phyloP scores from a whole-genome alignment of 2,113 vertebrate genomes.

The Choloepus hoffmanni region DNA sequence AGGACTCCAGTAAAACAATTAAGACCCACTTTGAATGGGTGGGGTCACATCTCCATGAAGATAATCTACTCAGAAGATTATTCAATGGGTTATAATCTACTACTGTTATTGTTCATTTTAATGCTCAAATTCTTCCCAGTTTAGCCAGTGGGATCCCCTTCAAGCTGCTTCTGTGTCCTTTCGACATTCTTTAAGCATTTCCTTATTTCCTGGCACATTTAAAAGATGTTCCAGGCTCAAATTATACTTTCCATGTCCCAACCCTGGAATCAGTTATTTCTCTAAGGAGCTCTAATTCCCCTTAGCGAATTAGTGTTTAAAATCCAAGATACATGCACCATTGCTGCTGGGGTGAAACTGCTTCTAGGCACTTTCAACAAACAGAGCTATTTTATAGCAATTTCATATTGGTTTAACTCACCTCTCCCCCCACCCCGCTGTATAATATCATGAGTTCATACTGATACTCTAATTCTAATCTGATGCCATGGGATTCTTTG shows the following conservation, averaged over 20 bases:
- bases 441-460: not conserved
- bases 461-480: not conserved
- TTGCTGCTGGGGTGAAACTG: not conserved
- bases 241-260: no score
- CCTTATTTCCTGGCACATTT: slow-evolving; percentile 23
- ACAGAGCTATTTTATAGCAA: no score
- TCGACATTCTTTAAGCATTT: slow-evolving; percentile 11
- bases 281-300: not conserved
- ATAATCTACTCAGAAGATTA: not conserved
- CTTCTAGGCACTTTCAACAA: not conserved
- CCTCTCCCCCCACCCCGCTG: no score
- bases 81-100: no score
- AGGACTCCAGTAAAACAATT: no score
- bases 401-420: no score
- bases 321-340: not conserved
- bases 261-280: no score
- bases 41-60: no score
- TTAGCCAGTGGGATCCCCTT: no score
- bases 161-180: not conserved
- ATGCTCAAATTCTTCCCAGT: no score
- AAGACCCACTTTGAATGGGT: no score
- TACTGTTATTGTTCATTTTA: no score
- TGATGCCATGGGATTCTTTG: not conserved
- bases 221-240: not conserved
- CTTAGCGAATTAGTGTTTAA: slow-evolving; percentile 6